A percentile compares a stretch with the other conserved stretches of the same genome.
Conservation (phyloP, 2,797 vertebrate species). For the Pseudomugil gertrudae region DNA sequence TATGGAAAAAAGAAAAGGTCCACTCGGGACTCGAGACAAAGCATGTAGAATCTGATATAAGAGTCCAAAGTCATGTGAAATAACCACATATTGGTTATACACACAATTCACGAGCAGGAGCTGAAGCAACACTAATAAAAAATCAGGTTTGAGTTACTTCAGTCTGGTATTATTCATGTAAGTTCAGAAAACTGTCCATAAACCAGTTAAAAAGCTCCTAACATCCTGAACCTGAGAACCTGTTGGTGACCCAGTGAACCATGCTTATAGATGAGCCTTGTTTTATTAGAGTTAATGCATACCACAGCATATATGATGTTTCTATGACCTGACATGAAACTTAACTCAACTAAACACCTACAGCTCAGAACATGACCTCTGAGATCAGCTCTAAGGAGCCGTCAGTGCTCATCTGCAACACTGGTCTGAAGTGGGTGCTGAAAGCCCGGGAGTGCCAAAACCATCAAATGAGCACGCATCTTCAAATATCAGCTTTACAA, state of each 20-base stretch:
- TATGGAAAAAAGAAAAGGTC: too few species aligned
- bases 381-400: slow-evolving; percentile 13
- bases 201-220: slow-evolving; percentile 19
- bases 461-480: not conserved
- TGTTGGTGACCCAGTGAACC: slow-evolving; percentile 15
- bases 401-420: slow-evolving; percentile 22
- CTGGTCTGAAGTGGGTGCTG: not conserved
- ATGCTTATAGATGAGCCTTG: slow-evolving; percentile 14
- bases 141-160: not conserved
- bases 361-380: slow-evolving; percentile 5
- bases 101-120: not conserved
- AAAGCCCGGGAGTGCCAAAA: not conserved
- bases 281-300: slow-evolving; percentile 1
- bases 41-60: not conserved
- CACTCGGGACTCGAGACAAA: too few species aligned
- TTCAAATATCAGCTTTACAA: not conserved
- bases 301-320: slow-evolving; percentile 15
- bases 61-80: not conserved
- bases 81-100: not conserved
- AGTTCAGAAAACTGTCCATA: not conserved
- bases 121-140: not conserved
- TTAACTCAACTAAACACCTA: slow-evolving; percentile 1
- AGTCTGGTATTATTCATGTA: not conserved
- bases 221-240: slow-evolving; percentile 23
- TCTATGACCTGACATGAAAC: not conserved